These are phyloP conservation scores for Mallotus villosus DNA, from an alignment of 2,797 vertebrate genomes.

Conservation along the genomic window DNA sequence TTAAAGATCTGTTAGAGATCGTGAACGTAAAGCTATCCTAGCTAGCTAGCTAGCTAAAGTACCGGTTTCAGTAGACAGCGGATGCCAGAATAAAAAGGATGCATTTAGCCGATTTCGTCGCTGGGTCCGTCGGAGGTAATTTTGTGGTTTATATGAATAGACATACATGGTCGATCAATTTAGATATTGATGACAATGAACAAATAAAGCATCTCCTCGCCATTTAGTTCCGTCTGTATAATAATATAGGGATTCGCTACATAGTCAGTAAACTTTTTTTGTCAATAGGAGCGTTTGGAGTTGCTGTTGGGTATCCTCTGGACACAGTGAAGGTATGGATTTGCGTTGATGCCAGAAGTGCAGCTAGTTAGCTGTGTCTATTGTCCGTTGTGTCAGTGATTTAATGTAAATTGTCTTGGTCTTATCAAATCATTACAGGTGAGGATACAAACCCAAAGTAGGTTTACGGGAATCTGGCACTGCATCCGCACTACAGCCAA, in stretches of 20 bases:
- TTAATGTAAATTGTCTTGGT: not conserved
- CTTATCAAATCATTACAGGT: constrained; percentile 65
- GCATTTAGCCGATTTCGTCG: constrained; percentile 66
- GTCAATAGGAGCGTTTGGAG: constrained; percentile 80
- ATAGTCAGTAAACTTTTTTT: not conserved
- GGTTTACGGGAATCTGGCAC: constrained; percentile 78
- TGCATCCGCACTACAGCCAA: constrained; percentile 76
- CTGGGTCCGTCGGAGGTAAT: constrained; percentile 68
- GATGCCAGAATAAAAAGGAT: constrained; percentile 24
- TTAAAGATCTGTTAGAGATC: constrained; percentile 2
- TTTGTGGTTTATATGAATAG: not conserved
- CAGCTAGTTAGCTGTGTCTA: not conserved
- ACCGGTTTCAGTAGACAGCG: not conserved
- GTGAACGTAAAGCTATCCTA: not conserved
- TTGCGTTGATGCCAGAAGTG: not conserved
- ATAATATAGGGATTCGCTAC: not conserved
- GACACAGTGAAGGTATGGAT: constrained; percentile 84
- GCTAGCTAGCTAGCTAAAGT: constrained; percentile 1
- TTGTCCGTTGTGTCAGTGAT: not conserved
- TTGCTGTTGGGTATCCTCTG: constrained; percentile 84
- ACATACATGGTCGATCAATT: not conserved
- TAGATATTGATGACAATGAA: too few relatives aligned
- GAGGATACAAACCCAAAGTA: constrained; percentile 80
- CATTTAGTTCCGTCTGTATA: not conserved
- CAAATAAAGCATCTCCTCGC: too few relatives aligned